Base-by-base conservation (phyloP, 2,888 invertebrate genomes). In the Harmothoe impar region DNA sequence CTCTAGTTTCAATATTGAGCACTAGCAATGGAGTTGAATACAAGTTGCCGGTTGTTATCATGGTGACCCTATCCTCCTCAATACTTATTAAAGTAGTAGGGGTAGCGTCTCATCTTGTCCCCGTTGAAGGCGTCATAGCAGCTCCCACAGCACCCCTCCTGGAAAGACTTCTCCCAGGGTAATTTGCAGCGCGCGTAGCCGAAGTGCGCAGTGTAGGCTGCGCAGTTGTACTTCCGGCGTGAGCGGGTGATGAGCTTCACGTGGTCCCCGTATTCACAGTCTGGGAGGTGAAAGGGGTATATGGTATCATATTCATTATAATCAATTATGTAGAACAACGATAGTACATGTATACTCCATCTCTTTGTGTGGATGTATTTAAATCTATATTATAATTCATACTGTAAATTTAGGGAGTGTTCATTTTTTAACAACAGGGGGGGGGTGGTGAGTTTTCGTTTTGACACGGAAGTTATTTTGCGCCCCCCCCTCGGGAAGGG, bases 221-320 rank as follows among this genome's bases (percentile, higher is more conserved):
- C 89, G 23, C 89, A 89, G 81, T 72, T 89, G 89, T 89, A 89
- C 31, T 52, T 51, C 25, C 51, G 43, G 29, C 89, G 7, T n/a
- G 68, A 43, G n/a, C 89, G 77, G 31, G 68, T 81, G 78, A 89
- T 78, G n/a, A 89, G 92, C 91, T 93, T 92, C 88, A 92, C 92
- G 31, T 93, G 91, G 91, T 94, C 93, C 5, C 94, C 94, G 84
- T 92, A 93, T 23, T 92, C 91, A 91, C 94, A 94, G 12, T 92
- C 94, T 94, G 89, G 1, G 17, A 31, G 5, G 77, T 3, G 23
- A 62, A 15, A 17, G 62, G 62, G 20, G 62, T 5, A 23, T n/a
- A 23, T 62, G n/a, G n/a, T 17, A 25, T 68, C 68, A 68, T 15
- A 52, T 17, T 15, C 10, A 52, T 52, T 52, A 52, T 52, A 15